Evolutionary conservation across 2,113 vertebrate genomes (phyloP).

Genomic region (Halichoeres trimaculatus): DNA sequence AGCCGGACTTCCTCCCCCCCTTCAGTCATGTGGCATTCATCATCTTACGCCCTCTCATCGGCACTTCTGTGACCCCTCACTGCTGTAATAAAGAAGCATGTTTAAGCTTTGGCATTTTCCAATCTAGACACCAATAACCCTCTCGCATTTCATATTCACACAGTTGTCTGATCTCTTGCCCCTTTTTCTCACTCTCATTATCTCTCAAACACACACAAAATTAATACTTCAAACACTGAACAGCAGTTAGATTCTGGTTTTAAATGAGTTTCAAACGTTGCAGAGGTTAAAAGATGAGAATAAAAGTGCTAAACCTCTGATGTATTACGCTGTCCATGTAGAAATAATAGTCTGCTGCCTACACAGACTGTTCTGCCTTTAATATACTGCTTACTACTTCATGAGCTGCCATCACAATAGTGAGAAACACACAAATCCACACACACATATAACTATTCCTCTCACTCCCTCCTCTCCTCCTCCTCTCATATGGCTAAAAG

Average conservation of each 20-base stretch:
- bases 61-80: conserved; percentile 28
- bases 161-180: conserved; percentile 34
- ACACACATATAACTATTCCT: conserved; percentile 1
- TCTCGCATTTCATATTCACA: conserved; percentile 15
- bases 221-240: background rate
- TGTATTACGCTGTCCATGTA: background rate
- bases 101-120: conserved; percentile 38
- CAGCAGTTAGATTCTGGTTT: background rate
- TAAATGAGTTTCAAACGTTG: conserved; percentile 4
- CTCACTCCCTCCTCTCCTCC: conserved; percentile 16
- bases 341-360: conserved; percentile 4
- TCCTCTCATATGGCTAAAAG: conserved; percentile 52
- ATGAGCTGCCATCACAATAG: conserved; percentile 11
- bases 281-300: conserved; percentile 16
- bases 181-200: conserved; percentile 1
- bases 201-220: conserved; percentile 8
- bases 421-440: conserved; percentile 1
- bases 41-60: conserved; percentile 11
- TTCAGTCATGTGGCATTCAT: conserved; percentile 45
- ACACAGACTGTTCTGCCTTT: background rate
- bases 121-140: conserved; percentile 24
- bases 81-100: conserved; percentile 34
- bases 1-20: conserved; percentile 21
- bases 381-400: conserved; percentile 10
- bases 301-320: background rate